Conservation (phyloP, 2,888 invertebrate species). For the Nymphalis urticae region DNA sequence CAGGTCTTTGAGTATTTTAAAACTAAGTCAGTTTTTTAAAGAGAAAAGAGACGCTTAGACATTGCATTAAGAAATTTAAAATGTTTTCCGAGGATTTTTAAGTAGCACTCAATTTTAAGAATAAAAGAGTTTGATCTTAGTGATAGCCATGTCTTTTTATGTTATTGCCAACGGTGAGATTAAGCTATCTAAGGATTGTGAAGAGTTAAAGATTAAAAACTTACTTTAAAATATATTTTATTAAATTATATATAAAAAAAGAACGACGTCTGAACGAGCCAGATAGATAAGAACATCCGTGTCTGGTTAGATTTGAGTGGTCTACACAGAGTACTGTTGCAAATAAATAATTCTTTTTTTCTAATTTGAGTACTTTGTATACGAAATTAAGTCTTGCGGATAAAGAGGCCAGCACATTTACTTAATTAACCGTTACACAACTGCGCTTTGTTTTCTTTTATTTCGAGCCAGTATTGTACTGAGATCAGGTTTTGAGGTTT, state of each 20-base stretch:
- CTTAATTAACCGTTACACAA: too few relatives aligned
- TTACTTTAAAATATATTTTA: background rate
- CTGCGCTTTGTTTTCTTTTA: too few relatives aligned
- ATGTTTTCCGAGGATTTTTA: conserved; percentile 22
- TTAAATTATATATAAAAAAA: background rate
- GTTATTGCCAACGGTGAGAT: background rate
- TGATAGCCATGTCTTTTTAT: conserved; percentile 9
- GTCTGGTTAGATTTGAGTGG: too few relatives aligned
- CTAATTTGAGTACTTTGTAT: too few relatives aligned
- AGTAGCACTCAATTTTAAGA: conserved; percentile 21
- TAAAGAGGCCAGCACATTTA: too few relatives aligned
- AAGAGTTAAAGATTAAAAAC: background rate
- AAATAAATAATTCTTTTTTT: too few relatives aligned
- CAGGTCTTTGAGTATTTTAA: conserved; percentile 18
- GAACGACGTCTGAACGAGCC: too few relatives aligned
- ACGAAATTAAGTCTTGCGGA: too few relatives aligned
- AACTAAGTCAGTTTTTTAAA: conserved; percentile 24
- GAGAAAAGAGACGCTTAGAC: conserved; percentile 21
- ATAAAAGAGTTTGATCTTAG: conserved; percentile 22
- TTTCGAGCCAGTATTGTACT: too few relatives aligned
- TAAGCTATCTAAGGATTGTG: background rate
- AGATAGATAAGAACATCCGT: too few relatives aligned
- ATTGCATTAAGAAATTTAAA: conserved; percentile 28
- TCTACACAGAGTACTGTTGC: too few relatives aligned
- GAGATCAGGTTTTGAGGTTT: too few relatives aligned